Evolutionary conservation across 2,888 invertebrate genomes (phyloP), one percentile per base, ranked within the genome.

Genomic region (Gari tellinella): DNA sequence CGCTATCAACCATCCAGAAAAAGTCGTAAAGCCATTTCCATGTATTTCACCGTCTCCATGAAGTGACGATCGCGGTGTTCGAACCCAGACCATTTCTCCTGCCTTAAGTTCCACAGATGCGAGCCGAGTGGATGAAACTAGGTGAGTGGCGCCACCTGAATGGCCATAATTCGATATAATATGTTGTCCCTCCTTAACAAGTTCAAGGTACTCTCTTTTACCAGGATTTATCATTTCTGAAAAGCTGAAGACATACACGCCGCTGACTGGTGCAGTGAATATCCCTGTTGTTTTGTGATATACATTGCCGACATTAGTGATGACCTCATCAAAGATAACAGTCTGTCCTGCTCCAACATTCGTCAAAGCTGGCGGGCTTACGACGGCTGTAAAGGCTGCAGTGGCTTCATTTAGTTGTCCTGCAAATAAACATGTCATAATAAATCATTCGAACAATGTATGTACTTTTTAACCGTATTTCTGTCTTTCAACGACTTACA

Each of bases 361-460:
- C 12, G 48, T 49, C 14, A 64, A 23, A n/a, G 37, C 12, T 10
- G 40, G n/a, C 0, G 19, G 55, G 19, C 40, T 12, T 2, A 63
- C 48, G 3, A 55, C 55, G 8, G 63, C 64, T n/a, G 64, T 64
- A 26, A 64, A 64, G 1, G 49, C 64, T 5, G 56, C 56, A 2
- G 45, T 26, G 25, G 23, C 15, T 8, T 12, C 57, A 19, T 49
- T 49, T 49, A 31, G 31, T 31, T 31, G 31, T 10, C 31, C 31
- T 31, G 31, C 10, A 10, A 31, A 31, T 7, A 7, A 31, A 31
- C 4, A 31, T 31, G 31, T 7, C 31, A 31, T n/a, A n/a, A n/a
- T n/a, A n/a, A n/a, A n/a, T n/a, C n/a, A n/a, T n/a, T n/a, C n/a
- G n/a, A n/a, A n/a, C n/a, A n/a, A n/a, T n/a, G n/a, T n/a, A n/a